Percentiles rank a stretch among this genome's conserved stretches.
These are phyloP conservation scores for Pseudochirops cupreus DNA, from an alignment of 2,797 vertebrate species.

Conservation along the genomic window DNA sequence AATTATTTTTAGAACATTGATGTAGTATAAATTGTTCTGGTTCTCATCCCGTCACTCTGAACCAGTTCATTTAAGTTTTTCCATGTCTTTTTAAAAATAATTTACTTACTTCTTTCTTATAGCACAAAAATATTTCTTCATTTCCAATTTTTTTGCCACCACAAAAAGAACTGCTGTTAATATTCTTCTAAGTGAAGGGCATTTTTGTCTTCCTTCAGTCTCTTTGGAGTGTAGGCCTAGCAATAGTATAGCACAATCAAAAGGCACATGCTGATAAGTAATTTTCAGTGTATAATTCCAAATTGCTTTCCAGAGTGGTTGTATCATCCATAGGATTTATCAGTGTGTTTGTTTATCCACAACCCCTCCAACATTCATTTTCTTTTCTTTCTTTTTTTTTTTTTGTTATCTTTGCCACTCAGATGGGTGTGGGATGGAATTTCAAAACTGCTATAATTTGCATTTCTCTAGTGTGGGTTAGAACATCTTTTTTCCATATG, in stretches of 20 bases:
- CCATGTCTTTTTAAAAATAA: too few relatives aligned
- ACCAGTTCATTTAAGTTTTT: too few relatives aligned
- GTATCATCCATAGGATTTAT: not conserved
- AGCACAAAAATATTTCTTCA: too few relatives aligned
- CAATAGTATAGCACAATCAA: not conserved
- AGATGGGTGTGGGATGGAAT: not conserved
- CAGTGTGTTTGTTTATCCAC: not conserved
- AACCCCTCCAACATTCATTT: not conserved
- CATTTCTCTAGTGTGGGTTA: not conserved
- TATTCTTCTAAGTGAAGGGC: not conserved
- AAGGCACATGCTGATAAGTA: not conserved
- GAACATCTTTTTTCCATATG: not conserved
- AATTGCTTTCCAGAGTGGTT: not conserved
- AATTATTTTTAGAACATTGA: too few relatives aligned
- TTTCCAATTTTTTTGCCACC: not conserved
- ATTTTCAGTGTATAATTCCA: not conserved
- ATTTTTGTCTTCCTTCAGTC: not conserved
- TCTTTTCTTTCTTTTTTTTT: not conserved
- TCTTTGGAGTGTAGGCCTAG: not conserved
- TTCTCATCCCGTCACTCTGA: too few relatives aligned
- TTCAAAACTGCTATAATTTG: not conserved
- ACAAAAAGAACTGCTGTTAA: not conserved
- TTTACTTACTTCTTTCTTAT: too few relatives aligned
- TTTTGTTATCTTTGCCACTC: not conserved
- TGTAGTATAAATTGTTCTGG: too few relatives aligned